Evolutionary conservation across 1,140 invertebrate species (phyloP).

Genomic region (Anastatus disparis): DNA sequence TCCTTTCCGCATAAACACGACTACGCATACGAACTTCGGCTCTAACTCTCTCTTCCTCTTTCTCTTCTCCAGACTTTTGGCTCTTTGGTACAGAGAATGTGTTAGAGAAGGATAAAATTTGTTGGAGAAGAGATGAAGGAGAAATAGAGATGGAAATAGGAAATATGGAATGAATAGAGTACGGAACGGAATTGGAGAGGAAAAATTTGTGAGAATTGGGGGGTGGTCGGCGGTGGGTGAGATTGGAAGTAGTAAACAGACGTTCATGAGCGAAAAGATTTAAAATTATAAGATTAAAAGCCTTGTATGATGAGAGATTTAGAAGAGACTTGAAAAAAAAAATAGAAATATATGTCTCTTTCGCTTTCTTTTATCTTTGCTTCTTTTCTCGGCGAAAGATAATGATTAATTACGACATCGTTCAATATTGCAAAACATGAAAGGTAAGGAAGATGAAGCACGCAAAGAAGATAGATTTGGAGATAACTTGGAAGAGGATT

Average conservation of each 20-base stretch:
- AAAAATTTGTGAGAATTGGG: not conserved
- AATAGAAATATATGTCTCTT: too few relatives aligned
- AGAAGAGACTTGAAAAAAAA: not conserved
- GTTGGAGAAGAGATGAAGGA: not conserved
- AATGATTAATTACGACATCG: constrained; percentile 13
- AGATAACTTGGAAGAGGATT: too few relatives aligned
- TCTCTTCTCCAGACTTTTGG: too few relatives aligned
- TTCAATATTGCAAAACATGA: too few relatives aligned
- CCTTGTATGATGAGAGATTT: not conserved
- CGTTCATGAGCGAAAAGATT: not conserved
- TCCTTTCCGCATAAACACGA: constrained; percentile 5
- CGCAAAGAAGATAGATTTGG: too few relatives aligned
- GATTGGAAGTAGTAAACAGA: not conserved
- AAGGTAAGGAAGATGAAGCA: too few relatives aligned
- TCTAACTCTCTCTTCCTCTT: too few relatives aligned
- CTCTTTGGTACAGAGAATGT: too few relatives aligned
- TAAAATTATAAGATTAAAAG: not conserved
- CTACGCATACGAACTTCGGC: not conserved
- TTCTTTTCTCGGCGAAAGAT: not conserved
- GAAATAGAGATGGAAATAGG: not conserved
- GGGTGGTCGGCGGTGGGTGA: not conserved
- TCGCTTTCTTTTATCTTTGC: too few relatives aligned
- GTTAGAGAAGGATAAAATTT: not conserved
- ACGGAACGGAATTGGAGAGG: not conserved
- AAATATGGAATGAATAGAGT: not conserved